Evolutionary conservation across 2,888 invertebrate species (phyloP), one percentile per base, ranked within the genome.

Genomic region (Drosophila buzzatii): DNA sequence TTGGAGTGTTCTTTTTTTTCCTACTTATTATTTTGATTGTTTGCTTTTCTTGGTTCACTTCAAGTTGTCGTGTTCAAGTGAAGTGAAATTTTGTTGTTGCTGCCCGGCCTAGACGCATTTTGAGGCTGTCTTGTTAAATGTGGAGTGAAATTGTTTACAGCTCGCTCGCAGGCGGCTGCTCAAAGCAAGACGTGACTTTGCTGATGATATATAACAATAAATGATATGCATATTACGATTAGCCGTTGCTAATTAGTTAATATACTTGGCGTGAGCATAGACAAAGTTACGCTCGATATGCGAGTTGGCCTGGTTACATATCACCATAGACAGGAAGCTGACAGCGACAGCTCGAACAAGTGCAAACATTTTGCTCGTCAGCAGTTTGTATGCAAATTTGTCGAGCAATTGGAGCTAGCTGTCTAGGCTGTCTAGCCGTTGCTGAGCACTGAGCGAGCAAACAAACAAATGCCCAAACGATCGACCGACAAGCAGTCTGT

Each of bases 301-400:
- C 55, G 10, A 12, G 33, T 57, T 74, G 71, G 70, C 63, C 74
- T 69, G 78, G 45, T 68, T 10, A 77, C 60, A 56, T 68, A 76
- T 47, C 60, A 37, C 27, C 61, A 61, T 42, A 86, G 79, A 74
- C 87, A 82, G 84, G 84, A 87, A 87, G 82, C 72, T 20, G 62
- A 42, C 42, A 70, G 51, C 64, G 45, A 23, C 18, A 44, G 35
- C 23, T 1, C 14, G 41, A 62, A 49, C n/a, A 42, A 55, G 27
- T 27, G 41, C 53, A 67, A 67, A 51, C 14, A 59, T 59, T 67
- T 67, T 52, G 45, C 69, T 60, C 33, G 73, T 76, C 70, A 75
- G 14, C 62, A 84, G 82, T 82, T 80, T 66, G 57, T 84, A 85
- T 85, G 84, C 84, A 87, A 85, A 85, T 87, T 69, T 56, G 53